Conservation (phyloP, 2,888 invertebrate genomes). For the Amphipyra berbera region DNA sequence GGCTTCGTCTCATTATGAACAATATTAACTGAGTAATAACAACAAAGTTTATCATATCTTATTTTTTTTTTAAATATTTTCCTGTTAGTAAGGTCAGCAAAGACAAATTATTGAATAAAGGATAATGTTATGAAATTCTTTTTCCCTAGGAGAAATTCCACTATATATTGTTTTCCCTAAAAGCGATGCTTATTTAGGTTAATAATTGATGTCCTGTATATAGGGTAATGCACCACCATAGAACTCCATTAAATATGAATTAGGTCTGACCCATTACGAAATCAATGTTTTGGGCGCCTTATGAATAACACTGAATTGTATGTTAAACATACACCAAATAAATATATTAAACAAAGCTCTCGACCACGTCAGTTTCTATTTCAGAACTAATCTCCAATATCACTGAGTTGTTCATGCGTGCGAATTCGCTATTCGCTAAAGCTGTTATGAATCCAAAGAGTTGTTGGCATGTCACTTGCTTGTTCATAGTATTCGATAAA, state of each 20-base stretch:
- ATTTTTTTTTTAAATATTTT: too few species aligned
- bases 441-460: background rate
- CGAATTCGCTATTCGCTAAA: constrained; percentile 7
- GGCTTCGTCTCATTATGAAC: constrained; percentile 1
- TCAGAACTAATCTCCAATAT: constrained; percentile 23
- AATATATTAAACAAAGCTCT: constrained; percentile 1
- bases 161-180: constrained; percentile 47
- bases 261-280: constrained; percentile 64
- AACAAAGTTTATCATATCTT: background rate
- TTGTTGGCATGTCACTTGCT: too few species aligned
- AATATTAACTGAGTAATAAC: background rate
- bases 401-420: constrained; percentile 9
- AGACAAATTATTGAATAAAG: background rate
- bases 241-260: constrained; percentile 72
- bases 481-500: too few species aligned
- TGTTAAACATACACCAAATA: background rate
- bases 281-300: constrained; percentile 61
- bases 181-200: constrained; percentile 50
- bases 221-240: constrained; percentile 58
- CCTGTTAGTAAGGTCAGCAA: background rate
- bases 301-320: constrained; percentile 14
- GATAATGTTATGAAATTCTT: background rate
- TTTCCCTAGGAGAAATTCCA: constrained; percentile 11
- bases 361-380: constrained; percentile 28
- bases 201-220: constrained; percentile 64